These are phyloP conservation scores for Heliangelus exortis DNA, from an alignment of 2,797 vertebrate genomes.

Conservation along the genomic window DNA sequence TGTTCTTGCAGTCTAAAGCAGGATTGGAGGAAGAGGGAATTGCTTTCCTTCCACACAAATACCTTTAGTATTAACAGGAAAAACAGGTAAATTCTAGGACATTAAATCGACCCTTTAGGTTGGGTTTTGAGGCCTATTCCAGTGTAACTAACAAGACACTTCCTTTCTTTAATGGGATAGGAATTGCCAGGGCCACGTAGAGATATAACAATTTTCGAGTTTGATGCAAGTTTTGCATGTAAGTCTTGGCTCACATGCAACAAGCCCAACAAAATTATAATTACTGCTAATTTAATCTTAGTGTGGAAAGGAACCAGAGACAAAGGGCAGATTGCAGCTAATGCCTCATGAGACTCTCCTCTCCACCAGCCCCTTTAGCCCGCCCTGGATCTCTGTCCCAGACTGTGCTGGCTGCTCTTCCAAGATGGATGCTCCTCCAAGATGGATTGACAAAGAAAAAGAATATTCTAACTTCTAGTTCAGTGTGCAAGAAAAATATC, in stretches of 20 bases:
- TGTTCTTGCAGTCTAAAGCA: not conserved
- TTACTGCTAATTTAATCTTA: not conserved
- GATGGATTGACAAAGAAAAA: not conserved
- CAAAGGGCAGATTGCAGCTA: not conserved
- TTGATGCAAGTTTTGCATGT: not conserved
- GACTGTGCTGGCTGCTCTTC: not conserved
- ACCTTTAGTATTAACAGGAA: not conserved
- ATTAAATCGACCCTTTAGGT: not conserved
- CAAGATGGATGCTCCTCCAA: not conserved
- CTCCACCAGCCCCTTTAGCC: not conserved
- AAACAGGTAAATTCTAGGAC: not conserved
- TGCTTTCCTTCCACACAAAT: not conserved
- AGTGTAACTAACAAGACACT: not conserved
- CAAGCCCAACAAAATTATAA: not conserved
- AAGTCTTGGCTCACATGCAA: not conserved
- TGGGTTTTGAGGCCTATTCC: not conserved
- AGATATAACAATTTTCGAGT: not conserved
- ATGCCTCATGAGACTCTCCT: not conserved
- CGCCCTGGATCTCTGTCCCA: rapidly evolving
- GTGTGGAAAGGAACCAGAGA: not conserved
- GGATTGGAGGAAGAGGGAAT: not conserved
- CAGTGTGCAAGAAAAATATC: not conserved
- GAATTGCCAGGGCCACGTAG: not conserved
- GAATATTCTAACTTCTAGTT: not conserved
- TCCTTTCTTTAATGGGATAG: not conserved